phyloP scores from a whole-genome alignment of 1,140 invertebrate genomes.

The Eupristina koningsbergeri region DNA sequence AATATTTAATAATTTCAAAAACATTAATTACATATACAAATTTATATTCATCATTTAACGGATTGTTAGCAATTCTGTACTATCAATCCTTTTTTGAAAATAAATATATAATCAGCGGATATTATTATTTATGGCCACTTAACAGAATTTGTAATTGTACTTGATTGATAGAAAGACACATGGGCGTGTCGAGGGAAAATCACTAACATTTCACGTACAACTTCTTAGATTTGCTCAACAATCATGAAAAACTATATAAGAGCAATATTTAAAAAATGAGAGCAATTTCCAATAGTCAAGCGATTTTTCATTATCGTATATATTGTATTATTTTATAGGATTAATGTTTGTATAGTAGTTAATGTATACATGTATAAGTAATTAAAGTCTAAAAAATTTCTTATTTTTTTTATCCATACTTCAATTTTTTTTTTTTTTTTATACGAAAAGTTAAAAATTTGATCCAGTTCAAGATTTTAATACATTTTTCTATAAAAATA shows the following conservation, averaged over 20 bases:
- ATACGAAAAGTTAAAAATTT: neutral
- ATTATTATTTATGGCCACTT: constrained; percentile 43
- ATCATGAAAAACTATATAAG: neutral
- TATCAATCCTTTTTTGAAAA: neutral
- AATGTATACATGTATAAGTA: too few relatives aligned
- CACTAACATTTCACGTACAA: neutral
- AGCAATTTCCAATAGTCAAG: neutral
- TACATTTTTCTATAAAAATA: neutral
- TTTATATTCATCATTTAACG: neutral
- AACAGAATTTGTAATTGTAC: constrained; percentile 32
- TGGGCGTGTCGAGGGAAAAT: neutral
- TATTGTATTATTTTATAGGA: neutral
- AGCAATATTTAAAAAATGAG: neutral
- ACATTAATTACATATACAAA: neutral
- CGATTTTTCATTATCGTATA: neutral
- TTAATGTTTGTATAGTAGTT: too few relatives aligned
- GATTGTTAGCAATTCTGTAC: constrained; percentile 1
- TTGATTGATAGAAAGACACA: constrained; percentile 22
- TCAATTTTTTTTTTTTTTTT: too few relatives aligned
- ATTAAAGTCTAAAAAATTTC: too few relatives aligned
- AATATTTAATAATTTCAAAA: neutral
- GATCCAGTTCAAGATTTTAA: neutral
- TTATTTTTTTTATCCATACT: too few relatives aligned
- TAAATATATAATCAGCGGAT: neutral
- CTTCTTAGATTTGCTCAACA: neutral